Evolutionary conservation across 2,797 vertebrate species (phyloP).

Genomic region (Galaxias olidus): DNA sequence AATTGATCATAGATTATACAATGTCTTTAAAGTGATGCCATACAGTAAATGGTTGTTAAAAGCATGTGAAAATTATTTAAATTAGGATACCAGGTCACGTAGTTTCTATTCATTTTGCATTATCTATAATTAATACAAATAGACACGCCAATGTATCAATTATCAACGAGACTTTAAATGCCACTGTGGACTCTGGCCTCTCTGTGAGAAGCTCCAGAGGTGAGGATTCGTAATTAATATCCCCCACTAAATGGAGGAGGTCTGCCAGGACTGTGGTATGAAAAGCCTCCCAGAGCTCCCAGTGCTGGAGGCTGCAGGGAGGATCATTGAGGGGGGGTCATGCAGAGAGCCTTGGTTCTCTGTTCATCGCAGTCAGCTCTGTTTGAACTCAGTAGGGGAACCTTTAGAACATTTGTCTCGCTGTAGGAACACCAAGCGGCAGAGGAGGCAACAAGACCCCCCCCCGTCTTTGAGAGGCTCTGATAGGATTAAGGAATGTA

Average conservation of each 20-base stretch:
- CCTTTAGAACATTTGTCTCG: constrained; percentile 19
- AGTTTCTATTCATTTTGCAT: too few species aligned
- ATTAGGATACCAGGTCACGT: too few species aligned
- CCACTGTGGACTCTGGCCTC: not conserved
- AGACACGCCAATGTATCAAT: constrained; percentile 45
- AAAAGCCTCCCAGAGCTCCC: constrained; percentile 30
- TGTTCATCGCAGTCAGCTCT: constrained; percentile 14
- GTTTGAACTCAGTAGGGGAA: constrained; percentile 35
- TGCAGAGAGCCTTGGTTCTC: constrained; percentile 9
- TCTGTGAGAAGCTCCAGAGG: not conserved
- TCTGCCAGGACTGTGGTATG: constrained; percentile 6
- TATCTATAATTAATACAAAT: constrained; percentile 34
- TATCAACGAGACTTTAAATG: constrained; percentile 12
- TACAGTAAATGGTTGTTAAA: too few species aligned
- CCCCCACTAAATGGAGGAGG: constrained; percentile 8
- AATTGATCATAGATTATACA: too few species aligned
- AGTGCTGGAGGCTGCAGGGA: not conserved
- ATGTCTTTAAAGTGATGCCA: too few species aligned
- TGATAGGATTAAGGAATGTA: constrained; percentile 48
- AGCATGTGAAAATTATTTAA: too few species aligned
- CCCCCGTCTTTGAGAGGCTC: constrained; percentile 53
- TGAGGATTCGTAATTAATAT: constrained; percentile 21
- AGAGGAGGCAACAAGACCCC: constrained; percentile 32
- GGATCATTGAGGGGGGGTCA: not conserved
- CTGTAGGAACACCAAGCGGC: constrained; percentile 3